Evolutionary conservation across 2,797 vertebrate species (phyloP), one percentile per base, ranked within the genome.

Genomic region (Siniperca obscura): DNA sequence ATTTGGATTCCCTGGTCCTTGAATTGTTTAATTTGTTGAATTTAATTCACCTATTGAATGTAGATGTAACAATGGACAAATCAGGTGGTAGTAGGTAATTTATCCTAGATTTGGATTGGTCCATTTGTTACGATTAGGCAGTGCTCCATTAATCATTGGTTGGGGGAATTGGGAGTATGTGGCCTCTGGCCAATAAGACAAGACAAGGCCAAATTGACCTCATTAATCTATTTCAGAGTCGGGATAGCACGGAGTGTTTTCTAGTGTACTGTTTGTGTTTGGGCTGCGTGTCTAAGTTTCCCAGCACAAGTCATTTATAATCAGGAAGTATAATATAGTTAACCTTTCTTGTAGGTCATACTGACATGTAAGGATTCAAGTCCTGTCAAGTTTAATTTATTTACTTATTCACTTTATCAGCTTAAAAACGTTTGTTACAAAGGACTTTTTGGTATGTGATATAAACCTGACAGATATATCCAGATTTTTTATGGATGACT

Each of bases 181-280:
- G 87, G 86, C 86, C 81, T 70, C 36, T 12, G 75, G 89, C 90
- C 91, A 90, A 86, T 86, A 90, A 90, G 87, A 94, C 90, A 81
- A 91, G 89, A 84, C 81, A 48, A 67, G 67, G 80, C 83, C 83
- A 91, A 93, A 93, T 86, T 84, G 82, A 89, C 70, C 91, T 84
- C 89, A 89, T 94, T 91, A 83, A 91, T 94, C 93, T 79, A 14
- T 72, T 75, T 89, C 50, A 72, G 70, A 48, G 73, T 76, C 5
- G 0, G 72, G 30, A 66, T 69, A 68, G 66, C 59, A n/a, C 30
- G 34, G 56, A 50, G 53, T 70, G 76, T 86, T 91, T 85, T 86
- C 80, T 85, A 14, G 68, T 77, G 60, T 57, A 57, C n/a, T 50
- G 8, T 86, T 67, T 84, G 69, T 83, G 75, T 89, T 84, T 74